A percentile compares a stretch with the other conserved stretches of the same genome.
Evolutionary conservation across 2,797 vertebrate species (phyloP).

Genomic region (Myotis myotis): DNA sequence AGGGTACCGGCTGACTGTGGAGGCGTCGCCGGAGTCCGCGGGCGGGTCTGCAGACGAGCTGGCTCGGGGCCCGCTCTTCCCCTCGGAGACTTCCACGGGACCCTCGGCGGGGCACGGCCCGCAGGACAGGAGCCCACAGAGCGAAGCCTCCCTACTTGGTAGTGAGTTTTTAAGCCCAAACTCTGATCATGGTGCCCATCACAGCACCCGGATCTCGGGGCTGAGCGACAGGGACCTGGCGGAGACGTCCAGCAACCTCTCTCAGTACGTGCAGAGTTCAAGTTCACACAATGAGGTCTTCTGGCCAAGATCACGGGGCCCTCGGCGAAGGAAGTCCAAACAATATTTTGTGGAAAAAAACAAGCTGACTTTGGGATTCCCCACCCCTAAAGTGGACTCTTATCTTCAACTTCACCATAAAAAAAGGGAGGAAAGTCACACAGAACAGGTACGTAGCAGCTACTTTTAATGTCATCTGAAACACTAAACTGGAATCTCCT

Average conservation of each 20-base stretch:
- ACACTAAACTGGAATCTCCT: not conserved
- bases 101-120: not conserved
- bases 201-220: not conserved
- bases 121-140: not conserved
- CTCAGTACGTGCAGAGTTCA: not conserved
- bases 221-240: not conserved
- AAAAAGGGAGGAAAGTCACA: conserved; percentile 76
- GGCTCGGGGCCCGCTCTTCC: conserved; percentile 62
- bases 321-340: conserved; percentile 58
- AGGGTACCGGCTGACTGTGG: conserved; percentile 36
- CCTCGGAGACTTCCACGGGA: conserved; percentile 32
- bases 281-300: conserved; percentile 17
- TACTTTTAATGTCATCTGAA: not conserved
- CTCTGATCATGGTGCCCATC: not conserved
- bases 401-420: conserved; percentile 86
- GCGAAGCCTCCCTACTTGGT: not conserved
- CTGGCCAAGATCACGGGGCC: conserved; percentile 21
- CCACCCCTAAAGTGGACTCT: conserved; percentile 80
- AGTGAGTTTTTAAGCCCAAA: conserved; percentile 51
- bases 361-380: conserved; percentile 89
- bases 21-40: not conserved
- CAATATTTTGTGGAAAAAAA: conserved; percentile 90
- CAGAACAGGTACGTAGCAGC: conserved; percentile 83
- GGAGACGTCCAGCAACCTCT: conserved; percentile 14
- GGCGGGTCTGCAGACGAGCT: not conserved